Evolutionary conservation across 2,888 invertebrate species (phyloP).

Genomic region (Suillia variegata): DNA sequence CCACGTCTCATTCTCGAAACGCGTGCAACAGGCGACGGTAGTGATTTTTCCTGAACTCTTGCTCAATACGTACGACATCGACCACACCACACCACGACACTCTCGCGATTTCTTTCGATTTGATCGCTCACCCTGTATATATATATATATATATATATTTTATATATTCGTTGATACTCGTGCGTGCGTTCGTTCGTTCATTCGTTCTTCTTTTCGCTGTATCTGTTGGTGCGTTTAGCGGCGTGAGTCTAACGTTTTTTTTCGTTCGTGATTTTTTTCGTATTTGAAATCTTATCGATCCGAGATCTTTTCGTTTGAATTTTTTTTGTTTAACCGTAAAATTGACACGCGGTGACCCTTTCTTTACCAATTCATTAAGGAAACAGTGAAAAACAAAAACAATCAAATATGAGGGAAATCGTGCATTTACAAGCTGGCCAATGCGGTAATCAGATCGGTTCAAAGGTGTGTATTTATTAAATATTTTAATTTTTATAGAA

Average conservation of each 20-base stretch:
- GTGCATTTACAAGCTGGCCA: constrained; percentile 90
- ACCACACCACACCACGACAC: too few species aligned
- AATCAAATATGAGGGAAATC: constrained; percentile 81
- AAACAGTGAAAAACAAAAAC: constrained; percentile 3
- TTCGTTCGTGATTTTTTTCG: too few species aligned
- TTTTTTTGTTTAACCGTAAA: too few species aligned
- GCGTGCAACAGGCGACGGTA: constrained; percentile 13
- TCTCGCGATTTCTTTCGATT: too few species aligned
- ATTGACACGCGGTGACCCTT: too few species aligned
- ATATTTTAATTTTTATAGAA: constrained; percentile 27
- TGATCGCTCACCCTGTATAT: constrained; percentile 18
- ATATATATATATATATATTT: too few species aligned
- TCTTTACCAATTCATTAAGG: too few species aligned
- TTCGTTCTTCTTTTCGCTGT: too few species aligned
- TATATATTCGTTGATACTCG: background rate
- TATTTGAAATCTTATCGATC: too few species aligned
- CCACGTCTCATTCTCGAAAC: constrained; percentile 17
- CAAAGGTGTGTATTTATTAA: constrained; percentile 73
- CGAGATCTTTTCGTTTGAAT: too few species aligned
- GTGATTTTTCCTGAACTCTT: constrained; percentile 12
- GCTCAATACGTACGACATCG: background rate
- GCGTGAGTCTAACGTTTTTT: too few species aligned
- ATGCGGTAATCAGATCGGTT: constrained; percentile 91
- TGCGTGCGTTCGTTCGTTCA: background rate
- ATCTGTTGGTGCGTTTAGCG: too few species aligned